These are phyloP conservation scores for Cremastinae sp. DNA, from an alignment of 2,888 invertebrate species.

Conservation along the genomic window DNA sequence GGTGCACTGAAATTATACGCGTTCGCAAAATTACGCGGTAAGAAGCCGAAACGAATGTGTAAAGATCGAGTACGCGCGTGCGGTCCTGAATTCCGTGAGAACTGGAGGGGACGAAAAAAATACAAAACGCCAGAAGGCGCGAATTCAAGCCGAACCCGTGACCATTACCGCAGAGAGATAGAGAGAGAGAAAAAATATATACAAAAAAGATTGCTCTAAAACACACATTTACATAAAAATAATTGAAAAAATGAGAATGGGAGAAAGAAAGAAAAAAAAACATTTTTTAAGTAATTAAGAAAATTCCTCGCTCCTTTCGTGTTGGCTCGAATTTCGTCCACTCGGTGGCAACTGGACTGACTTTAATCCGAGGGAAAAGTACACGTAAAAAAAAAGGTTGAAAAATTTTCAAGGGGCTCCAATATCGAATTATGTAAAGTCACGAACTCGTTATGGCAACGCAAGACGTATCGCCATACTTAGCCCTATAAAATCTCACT, in stretches of 20 bases:
- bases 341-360: background rate
- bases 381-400: slow-evolving; percentile 6
- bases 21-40: slow-evolving; percentile 50
- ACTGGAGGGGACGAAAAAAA: slow-evolving; percentile 47
- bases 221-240: too few species aligned
- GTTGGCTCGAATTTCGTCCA: too few species aligned
- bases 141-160: background rate
- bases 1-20: slow-evolving; percentile 20
- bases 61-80: slow-evolving; percentile 47
- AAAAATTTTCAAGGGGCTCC: slow-evolving; percentile 67
- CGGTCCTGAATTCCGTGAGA: slow-evolving; percentile 40
- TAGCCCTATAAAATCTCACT: slow-evolving; percentile 74
- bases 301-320: too few species aligned
- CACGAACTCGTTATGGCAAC: slow-evolving; percentile 79
- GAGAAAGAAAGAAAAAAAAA: too few species aligned
- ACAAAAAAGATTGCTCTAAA: too few species aligned
- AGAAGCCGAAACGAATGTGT: slow-evolving; percentile 60
- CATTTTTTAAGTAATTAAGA: too few species aligned
- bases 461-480: slow-evolving; percentile 74
- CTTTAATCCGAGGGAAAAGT: slow-evolving; percentile 2
- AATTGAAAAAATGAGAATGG: too few species aligned
- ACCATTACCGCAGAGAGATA: too few species aligned
- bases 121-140: slow-evolving; percentile 48
- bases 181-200: too few species aligned
- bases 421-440: slow-evolving; percentile 78